Evolutionary conservation across 2,888 invertebrate species (phyloP), one percentile per base, ranked within the genome.

Genomic region (Leucophora obtusa): DNA sequence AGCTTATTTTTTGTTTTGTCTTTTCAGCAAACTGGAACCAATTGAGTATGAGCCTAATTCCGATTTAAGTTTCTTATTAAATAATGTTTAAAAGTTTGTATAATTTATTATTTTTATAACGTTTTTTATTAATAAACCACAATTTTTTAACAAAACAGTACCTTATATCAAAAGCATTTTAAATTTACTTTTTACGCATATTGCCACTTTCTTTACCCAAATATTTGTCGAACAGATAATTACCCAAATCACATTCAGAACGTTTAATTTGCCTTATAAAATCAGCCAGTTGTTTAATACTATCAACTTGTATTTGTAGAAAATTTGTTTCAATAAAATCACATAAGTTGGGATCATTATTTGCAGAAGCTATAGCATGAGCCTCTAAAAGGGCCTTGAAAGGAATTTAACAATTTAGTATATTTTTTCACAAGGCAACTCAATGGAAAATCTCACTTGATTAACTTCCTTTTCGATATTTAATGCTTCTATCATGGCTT

Each of bases 391-490:
- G 91, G 82, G 92, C 91, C 93, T 95, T 24, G 11, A 69, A 33
- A 35, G 65, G 35, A 58, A 50, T 17, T 14, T 17, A 15, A 1
- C 56, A 18, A 51, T 15, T 10, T n/a, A 9, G 1, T 33, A 10
- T 11, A n/a, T 10, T 35, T 24, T n/a, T 60, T 4, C 5, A 9
- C n/a, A 33, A 1, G 0, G 38, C n/a, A n/a, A 21, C 10, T 33
- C 2, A 15, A 50, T 14, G 60, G 15, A 3, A 28, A 14, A 21
- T 38, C 38, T 84, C 87, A 93, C 93, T 91, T 94, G 93, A 89
- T 97, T 97, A 50, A 96, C 96, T 85, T 91, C 91, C 87, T 94
- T 95, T 89, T 97, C 97, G 85, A 97, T 91, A 51, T 92, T 91
- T 65, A 97, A 91, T 10, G 96, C 96, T 3, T 93, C 92, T 73